Base-by-base conservation (phyloP, 2,888 invertebrate genomes). In the Cantharis flavilabris region DNA sequence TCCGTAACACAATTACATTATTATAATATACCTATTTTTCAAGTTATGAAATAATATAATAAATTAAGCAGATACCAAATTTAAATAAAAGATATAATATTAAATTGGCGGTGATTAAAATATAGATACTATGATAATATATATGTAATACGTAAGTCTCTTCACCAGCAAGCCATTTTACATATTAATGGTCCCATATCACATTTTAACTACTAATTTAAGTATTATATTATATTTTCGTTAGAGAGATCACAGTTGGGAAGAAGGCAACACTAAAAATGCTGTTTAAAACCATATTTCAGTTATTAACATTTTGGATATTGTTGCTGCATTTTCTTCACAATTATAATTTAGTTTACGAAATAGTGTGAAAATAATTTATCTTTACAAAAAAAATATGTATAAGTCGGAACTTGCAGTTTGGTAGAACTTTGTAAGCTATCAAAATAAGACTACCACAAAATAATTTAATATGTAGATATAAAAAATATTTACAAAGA, bases 221-320 rank as follows among this genome's bases (percentile, higher is more conserved):
- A 81, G 80, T 77, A 81, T 76, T 72, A 76, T 69, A 81, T 83
- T 83, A 80, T 84, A 82, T 82, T 81, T 83, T 84, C 83, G 83
- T 84, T 83, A 83, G 83, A 84, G 83, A 86, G 84, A 88, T 88
- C 87, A 88, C 88, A 88, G 88, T 83, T 86, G 85, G 85, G 85
- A 86, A 86, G 86, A 88, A 88, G 88, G 87, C 87, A 87, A 86
- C 86, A 84, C 83, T 86, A 82, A 84, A 80, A 76, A 81, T 80
- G 70, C 77, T 74, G 74, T 77, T 67, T 79, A 80, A 77, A 77
- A 81, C 78, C 80, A 80, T 79, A 76, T 71, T 76, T 78, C 72
- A 79, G 76, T 79, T 79, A 74, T 69, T 70, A 18, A 73, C 18
- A 65, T 72, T 62, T 69, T 65, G 16, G 16, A 28, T 71, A 18